Conservation (phyloP, 2,888 invertebrate species). For the Cataglyphis cursor region DNA sequence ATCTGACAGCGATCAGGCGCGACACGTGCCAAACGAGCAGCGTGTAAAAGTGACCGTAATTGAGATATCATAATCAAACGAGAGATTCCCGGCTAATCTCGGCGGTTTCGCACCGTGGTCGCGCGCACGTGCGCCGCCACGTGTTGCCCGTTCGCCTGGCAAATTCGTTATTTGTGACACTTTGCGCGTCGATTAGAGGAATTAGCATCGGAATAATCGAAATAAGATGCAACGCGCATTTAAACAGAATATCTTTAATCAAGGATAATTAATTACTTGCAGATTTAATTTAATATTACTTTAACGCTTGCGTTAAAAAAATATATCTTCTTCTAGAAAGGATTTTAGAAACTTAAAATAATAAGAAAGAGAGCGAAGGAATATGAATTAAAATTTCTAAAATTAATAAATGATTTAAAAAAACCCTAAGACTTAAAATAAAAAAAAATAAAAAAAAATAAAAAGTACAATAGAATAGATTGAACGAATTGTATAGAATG, state of each 20-base stretch:
- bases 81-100: slow-evolving; percentile 65
- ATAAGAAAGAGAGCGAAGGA: not conserved
- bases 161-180: slow-evolving; percentile 38
- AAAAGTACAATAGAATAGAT: not conserved
- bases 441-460: not conserved
- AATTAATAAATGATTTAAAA: not conserved
- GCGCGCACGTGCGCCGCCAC: slow-evolving; percentile 73
- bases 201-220: slow-evolving; percentile 16
- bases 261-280: not conserved
- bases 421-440: too few species aligned
- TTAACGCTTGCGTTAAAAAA: not conserved
- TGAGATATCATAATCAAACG: slow-evolving; percentile 83
- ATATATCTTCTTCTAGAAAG: not conserved
- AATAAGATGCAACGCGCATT: not conserved
- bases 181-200: slow-evolving; percentile 24
- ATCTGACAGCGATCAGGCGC: slow-evolving; percentile 33
- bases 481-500: not conserved
- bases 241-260: not conserved
- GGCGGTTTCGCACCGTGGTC: slow-evolving; percentile 60
- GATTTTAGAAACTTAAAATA: not conserved
- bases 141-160: slow-evolving; percentile 46
- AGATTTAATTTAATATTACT: not conserved
- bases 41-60: slow-evolving; percentile 77
- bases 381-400: not conserved
- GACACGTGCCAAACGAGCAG: slow-evolving; percentile 70